Conservation (phyloP, 2,888 invertebrate species). For the Chymomyza fuscimana region DNA sequence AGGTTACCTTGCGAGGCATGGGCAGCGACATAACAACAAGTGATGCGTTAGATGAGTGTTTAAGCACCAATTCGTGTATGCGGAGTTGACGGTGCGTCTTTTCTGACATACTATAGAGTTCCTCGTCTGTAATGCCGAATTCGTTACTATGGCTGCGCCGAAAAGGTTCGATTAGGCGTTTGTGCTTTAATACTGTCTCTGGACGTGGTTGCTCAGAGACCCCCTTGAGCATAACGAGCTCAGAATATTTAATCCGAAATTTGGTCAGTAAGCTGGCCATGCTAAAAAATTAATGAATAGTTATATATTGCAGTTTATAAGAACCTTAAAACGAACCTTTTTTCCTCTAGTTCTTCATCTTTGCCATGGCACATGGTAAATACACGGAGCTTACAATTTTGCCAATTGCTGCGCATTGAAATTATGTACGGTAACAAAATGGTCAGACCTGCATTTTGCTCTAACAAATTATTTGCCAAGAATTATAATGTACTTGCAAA, state of each 20-base stretch:
- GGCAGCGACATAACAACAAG: conserved; percentile 98
- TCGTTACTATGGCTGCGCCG: conserved; percentile 77
- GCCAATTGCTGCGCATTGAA: conserved; percentile 88
- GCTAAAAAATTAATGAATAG: conserved; percentile 80
- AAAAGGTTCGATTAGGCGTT: conserved; percentile 86
- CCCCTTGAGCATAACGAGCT: conserved; percentile 94
- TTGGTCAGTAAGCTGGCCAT: conserved; percentile 96
- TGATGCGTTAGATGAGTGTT: conserved; percentile 92
- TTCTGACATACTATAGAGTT: conserved; percentile 83
- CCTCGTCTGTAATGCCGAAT: conserved; percentile 82
- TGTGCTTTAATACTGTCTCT: conserved; percentile 87
- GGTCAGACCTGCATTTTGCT: conserved; percentile 81
- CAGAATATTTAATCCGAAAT: conserved; percentile 96
- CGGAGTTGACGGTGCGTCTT: conserved; percentile 95
- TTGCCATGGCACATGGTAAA: conserved; percentile 91
- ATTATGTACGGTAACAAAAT: conserved; percentile 92
- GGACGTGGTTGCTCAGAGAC: conserved; percentile 90
- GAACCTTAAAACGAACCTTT: conserved; percentile 84
- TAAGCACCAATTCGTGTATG: conserved; percentile 91
- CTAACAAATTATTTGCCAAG: background rate
- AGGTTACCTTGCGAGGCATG: conserved; percentile 90
- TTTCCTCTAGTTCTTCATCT: conserved; percentile 89
- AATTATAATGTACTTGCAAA: background rate
- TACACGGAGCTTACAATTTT: conserved; percentile 88
- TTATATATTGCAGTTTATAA: background rate